These are phyloP conservation scores for Palaemon carinicauda DNA, from an alignment of 1,140 invertebrate species.

Conservation along the genomic window DNA sequence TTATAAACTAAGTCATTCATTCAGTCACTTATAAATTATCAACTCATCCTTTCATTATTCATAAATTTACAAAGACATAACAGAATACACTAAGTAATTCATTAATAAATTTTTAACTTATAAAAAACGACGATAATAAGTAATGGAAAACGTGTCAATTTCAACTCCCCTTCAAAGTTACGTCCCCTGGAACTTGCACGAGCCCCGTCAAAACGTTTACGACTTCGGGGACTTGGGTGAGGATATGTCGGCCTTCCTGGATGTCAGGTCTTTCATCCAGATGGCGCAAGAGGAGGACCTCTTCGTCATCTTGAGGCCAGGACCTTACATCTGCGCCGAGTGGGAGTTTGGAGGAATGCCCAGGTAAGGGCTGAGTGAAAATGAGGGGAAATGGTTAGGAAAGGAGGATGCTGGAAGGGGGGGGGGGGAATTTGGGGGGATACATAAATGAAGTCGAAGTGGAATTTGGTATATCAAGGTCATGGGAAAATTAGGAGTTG, in stretches of 20 bases:
- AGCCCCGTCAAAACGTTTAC: conserved; percentile 65
- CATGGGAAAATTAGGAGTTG: no score
- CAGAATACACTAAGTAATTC: no score
- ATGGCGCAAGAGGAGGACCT: conserved; percentile 59
- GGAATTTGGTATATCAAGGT: background rate
- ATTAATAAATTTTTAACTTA: background rate
- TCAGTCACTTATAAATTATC: no score
- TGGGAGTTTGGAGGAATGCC: conserved; percentile 66
- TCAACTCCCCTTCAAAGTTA: conserved; percentile 61
- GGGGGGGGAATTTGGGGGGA: no score
- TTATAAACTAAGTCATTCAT: no score
- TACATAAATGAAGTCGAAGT: background rate
- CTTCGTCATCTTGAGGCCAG: conserved; percentile 64
- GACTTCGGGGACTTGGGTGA: conserved; percentile 64
- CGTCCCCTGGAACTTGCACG: conserved; percentile 70
- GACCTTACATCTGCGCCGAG: conserved; percentile 67
- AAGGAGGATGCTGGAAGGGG: no score
- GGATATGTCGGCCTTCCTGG: conserved; percentile 78
- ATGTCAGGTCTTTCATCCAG: conserved; percentile 64
- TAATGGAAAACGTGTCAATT: background rate
- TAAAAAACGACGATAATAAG: background rate
- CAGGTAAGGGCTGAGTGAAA: conserved; percentile 5
- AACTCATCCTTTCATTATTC: no score
- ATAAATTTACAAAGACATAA: no score
- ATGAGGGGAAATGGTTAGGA: no score